Conservation (phyloP, 2,888 invertebrate genomes). For the Pinctada fucata region DNA sequence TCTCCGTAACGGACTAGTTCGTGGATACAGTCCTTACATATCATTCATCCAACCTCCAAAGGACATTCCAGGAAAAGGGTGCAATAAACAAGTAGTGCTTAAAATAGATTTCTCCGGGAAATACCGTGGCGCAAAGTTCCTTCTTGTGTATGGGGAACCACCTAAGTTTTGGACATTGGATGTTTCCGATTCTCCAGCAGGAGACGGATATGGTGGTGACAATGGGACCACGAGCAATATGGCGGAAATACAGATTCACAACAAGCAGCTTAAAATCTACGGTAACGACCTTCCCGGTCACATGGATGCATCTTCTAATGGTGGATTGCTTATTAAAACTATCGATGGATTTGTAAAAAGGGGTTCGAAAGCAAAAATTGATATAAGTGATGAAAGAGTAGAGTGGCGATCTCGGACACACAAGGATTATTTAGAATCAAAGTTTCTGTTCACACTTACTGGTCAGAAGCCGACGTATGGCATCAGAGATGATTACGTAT, state of each 20-base stretch:
- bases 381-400: conserved; percentile 68
- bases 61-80: conserved; percentile 42
- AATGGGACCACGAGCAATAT: conserved; percentile 68
- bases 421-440: conserved; percentile 68
- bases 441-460: conserved; percentile 68
- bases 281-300: conserved; percentile 71
- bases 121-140: conserved; percentile 63
- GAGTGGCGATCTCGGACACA: conserved; percentile 64
- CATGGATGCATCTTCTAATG: conserved; percentile 71
- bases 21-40: conserved; percentile 72
- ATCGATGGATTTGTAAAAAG: conserved; percentile 70
- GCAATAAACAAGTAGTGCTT: conserved; percentile 71
- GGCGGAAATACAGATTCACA: conserved; percentile 73
- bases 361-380: conserved; percentile 58
- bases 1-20: conserved; percentile 65
- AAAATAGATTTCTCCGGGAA: conserved; percentile 69
- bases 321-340: conserved; percentile 69
- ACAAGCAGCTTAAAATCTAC: conserved; percentile 72
- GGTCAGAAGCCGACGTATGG: conserved; percentile 67
- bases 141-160: conserved; percentile 66
- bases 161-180: conserved; percentile 73
- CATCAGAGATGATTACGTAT: conserved; percentile 63
- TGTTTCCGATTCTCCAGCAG: conserved; percentile 69
- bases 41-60: conserved; percentile 66
- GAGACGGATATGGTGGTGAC: conserved; percentile 72